These are phyloP conservation scores for Drosophila quasianomalipes DNA, from an alignment of 2,888 invertebrate species.

Conservation along the genomic window DNA sequence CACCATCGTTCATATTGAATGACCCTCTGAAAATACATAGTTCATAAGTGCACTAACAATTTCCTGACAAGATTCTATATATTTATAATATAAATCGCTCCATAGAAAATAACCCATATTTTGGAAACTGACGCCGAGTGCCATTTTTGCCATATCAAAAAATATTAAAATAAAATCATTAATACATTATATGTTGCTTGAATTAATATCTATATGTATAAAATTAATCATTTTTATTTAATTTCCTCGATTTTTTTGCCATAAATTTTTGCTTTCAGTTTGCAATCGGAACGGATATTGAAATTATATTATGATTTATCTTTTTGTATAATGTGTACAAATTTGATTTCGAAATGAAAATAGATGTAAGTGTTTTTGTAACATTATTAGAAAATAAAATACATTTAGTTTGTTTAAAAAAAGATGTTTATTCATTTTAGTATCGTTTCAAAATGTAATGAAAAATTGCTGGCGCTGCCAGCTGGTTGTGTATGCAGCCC, in stretches of 20 bases:
- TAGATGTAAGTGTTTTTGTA: slow-evolving; percentile 65
- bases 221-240: slow-evolving; percentile 31
- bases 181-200: slow-evolving; percentile 28
- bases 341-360: slow-evolving; percentile 32
- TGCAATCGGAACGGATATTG: slow-evolving; percentile 80
- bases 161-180: slow-evolving; percentile 15
- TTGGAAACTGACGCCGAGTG: slow-evolving; percentile 24
- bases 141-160: slow-evolving; percentile 47
- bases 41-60: slow-evolving; percentile 29
- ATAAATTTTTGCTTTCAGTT: slow-evolving; percentile 75
- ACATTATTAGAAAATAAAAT: slow-evolving; percentile 59
- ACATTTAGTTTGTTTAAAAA: slow-evolving; percentile 35
- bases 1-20: slow-evolving; percentile 82
- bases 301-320: slow-evolving; percentile 77
- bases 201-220: slow-evolving; percentile 6
- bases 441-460: not conserved
- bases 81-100: slow-evolving; percentile 3
- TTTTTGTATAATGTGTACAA: slow-evolving; percentile 61
- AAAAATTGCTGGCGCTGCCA: slow-evolving; percentile 10
- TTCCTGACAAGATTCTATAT: not conserved
- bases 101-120: slow-evolving; percentile 18
- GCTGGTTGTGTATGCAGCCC: not conserved
- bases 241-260: slow-evolving; percentile 33
- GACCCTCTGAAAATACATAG: slow-evolving; percentile 50
- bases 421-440: not conserved